These are phyloP conservation scores for Aricia agestis DNA, from an alignment of 1,140 invertebrate species.

Conservation along the genomic window DNA sequence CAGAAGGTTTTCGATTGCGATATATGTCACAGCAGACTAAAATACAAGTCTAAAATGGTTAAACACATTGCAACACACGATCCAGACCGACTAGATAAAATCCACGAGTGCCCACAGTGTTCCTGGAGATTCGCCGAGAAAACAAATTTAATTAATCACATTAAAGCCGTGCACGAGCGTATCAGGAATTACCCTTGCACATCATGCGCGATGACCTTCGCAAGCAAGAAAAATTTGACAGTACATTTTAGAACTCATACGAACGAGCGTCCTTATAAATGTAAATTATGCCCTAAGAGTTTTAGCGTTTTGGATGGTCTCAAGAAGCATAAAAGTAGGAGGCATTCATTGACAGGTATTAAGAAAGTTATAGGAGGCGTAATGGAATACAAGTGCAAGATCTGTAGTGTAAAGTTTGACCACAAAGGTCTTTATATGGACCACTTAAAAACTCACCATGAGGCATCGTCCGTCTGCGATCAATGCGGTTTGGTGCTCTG, in stretches of 20 bases:
- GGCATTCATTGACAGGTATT: background rate
- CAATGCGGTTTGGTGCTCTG: conserved; percentile 11
- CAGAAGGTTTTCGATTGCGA: conserved; percentile 21
- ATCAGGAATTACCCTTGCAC: conserved; percentile 15
- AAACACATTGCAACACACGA: conserved; percentile 18
- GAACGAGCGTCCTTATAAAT: conserved; percentile 6
- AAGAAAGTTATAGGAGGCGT: no score
- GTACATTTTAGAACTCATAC: conserved; percentile 14
- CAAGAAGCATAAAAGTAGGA: background rate
- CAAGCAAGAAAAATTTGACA: background rate
- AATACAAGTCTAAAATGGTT: conserved; percentile 6
- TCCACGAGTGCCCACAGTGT: conserved; percentile 19
- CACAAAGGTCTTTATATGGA: conserved; percentile 16
- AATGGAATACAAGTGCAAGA: conserved; percentile 13
- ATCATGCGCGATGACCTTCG: conserved; percentile 16
- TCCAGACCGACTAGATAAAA: conserved; percentile 1
- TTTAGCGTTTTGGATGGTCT: background rate
- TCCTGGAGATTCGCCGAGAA: conserved; percentile 7
- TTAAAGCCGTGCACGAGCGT: conserved; percentile 14
- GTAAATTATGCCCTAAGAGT: conserved; percentile 1
- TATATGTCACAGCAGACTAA: conserved; percentile 20
- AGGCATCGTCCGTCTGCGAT: background rate
- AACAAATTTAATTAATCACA: conserved; percentile 14
- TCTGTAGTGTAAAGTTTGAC: conserved; percentile 3
- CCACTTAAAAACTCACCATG: background rate